phyloP scores from a whole-genome alignment of 2,113 vertebrate genomes.

The Tachysurus fulvidraco region DNA sequence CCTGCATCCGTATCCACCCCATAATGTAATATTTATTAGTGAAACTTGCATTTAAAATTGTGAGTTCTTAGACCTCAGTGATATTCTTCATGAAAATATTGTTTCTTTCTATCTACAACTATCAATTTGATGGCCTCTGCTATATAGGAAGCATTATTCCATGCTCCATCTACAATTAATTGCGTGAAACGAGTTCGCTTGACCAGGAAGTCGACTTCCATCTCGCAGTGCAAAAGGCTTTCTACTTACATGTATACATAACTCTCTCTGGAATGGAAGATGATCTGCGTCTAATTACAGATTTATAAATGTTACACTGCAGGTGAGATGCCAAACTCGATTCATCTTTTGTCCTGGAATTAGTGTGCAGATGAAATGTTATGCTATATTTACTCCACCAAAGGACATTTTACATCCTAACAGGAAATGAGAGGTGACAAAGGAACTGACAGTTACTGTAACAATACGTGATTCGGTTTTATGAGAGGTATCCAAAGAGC shows the following conservation, averaged over 20 bases:
- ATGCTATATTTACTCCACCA: constrained; percentile 38
- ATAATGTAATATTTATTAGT: too few relatives aligned
- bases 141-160: not conserved
- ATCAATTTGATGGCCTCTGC: not conserved
- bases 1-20: too few relatives aligned
- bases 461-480: constrained; percentile 49
- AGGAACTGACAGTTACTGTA: constrained; percentile 36
- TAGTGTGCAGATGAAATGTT: constrained; percentile 26
- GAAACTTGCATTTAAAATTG: not conserved
- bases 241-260: constrained; percentile 9
- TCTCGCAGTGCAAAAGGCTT: not conserved
- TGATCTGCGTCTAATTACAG: constrained; percentile 12
- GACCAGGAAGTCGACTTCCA: not conserved
- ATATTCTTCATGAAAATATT: constrained; percentile 7
- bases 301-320: constrained; percentile 21
- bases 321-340: constrained; percentile 33
- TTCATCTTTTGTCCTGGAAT: constrained; percentile 24
- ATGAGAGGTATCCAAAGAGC: constrained; percentile 3
- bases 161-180: too few relatives aligned
- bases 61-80: not conserved
- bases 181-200: not conserved
- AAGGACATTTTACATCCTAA: constrained; percentile 36
- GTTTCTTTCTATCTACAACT: not conserved
- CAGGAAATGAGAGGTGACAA: constrained; percentile 40
- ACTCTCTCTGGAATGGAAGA: not conserved